phyloP scores from a whole-genome alignment of 2,888 invertebrate species.

The Epsilonema sp. region DNA sequence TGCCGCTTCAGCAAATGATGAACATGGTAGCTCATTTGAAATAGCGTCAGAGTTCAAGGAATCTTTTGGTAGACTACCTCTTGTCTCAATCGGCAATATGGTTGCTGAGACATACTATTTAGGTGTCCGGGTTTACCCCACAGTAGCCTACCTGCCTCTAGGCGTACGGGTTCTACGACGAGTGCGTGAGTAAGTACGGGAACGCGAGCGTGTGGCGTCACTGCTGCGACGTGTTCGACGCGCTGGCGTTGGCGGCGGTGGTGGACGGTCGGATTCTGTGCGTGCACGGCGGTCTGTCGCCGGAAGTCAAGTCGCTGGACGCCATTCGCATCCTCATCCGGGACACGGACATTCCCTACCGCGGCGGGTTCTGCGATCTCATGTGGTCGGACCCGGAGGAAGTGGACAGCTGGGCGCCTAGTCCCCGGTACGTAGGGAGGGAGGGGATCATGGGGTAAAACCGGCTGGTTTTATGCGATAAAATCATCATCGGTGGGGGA shows the following conservation, averaged over 20 bases:
- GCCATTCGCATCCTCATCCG: constrained; percentile 81
- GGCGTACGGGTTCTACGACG: constrained; percentile 43
- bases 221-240: constrained; percentile 92
- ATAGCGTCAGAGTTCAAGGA: too few relatives aligned
- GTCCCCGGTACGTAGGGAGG: constrained; percentile 19
- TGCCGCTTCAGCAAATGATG: too few relatives aligned
- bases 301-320: constrained; percentile 84
- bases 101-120: too few relatives aligned
- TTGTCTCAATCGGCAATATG: too few relatives aligned
- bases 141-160: too few relatives aligned
- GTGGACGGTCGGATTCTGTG: constrained; percentile 92
- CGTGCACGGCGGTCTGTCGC: constrained; percentile 91
- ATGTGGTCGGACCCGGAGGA: constrained; percentile 99
- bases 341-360: constrained; percentile 92
- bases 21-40: too few relatives aligned
- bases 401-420: constrained; percentile 45
- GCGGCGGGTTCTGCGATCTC: constrained; percentile 92
- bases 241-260: constrained; percentile 88
- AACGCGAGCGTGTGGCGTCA: constrained; percentile 97
- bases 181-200: constrained; percentile 95
- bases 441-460: too few relatives aligned
- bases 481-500: too few relatives aligned
- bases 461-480: too few relatives aligned
- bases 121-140: too few relatives aligned
- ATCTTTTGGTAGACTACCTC: too few relatives aligned